These are phyloP conservation scores for Taenioides sp. DNA, from an alignment of 2,797 vertebrate species.

Conservation along the genomic window DNA sequence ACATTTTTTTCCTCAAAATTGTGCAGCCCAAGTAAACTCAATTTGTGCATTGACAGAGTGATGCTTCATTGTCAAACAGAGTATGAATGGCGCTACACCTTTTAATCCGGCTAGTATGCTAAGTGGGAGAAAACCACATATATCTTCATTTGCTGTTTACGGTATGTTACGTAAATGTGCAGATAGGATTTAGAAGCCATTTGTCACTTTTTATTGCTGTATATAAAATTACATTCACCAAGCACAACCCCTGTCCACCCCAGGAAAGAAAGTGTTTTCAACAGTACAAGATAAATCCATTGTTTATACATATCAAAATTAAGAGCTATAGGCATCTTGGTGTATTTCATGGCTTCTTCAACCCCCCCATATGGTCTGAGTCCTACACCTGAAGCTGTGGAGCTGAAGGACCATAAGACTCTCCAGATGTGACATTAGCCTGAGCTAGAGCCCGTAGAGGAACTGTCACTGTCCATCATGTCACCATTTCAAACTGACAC, in stretches of 20 bases:
- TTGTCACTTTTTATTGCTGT: constrained; percentile 1
- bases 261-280: background rate
- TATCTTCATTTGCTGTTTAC: constrained; percentile 53
- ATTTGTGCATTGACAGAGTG: constrained; percentile 68
- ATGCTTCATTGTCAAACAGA: constrained; percentile 74
- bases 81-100: constrained; percentile 45
- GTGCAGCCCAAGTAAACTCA: constrained; percentile 29
- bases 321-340: constrained; percentile 7
- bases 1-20: too few relatives aligned
- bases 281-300: background rate
- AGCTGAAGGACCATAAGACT: constrained; percentile 43
- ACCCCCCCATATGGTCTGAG: constrained; percentile 51
- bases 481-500: constrained; percentile 54
- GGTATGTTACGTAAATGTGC: background rate
- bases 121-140: constrained; percentile 35
- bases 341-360: constrained; percentile 24
- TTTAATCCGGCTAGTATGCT: constrained; percentile 62
- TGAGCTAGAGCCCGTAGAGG: constrained; percentile 33
- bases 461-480: constrained; percentile 62
- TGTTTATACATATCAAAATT: background rate
- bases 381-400: constrained; percentile 51
- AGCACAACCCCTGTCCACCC: background rate
- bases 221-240: background rate
- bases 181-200: background rate
- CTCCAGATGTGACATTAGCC: constrained; percentile 69